Evolutionary conservation across 2,888 invertebrate species (phyloP).

Genomic region (Epistrophe grossulariae): DNA sequence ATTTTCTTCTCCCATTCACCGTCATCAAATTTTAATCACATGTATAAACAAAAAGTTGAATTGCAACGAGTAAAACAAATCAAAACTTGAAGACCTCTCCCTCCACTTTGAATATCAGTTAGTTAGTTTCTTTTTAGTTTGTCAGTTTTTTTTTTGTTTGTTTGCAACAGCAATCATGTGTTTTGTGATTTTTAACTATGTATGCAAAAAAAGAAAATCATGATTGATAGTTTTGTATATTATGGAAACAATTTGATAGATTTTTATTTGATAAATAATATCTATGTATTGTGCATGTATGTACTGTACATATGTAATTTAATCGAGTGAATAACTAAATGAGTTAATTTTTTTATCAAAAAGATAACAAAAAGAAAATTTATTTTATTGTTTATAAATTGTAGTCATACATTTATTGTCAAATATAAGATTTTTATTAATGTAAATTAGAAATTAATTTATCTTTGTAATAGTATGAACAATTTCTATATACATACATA

Average conservation of each 20-base stretch:
- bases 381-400: neutral
- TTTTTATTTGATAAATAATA: neutral
- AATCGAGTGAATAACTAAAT: neutral
- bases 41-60: conserved; percentile 24
- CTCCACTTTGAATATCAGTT: conserved; percentile 44
- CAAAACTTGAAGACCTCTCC: conserved; percentile 71
- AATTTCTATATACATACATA: no score
- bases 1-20: conserved; percentile 55
- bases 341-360: neutral
- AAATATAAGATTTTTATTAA: neutral
- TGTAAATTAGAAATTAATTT: neutral
- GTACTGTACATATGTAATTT: neutral
- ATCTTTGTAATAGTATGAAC: neutral
- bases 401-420: neutral
- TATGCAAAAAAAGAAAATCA: conserved; percentile 5
- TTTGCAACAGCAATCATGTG: conserved; percentile 4
- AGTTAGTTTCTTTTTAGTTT: neutral
- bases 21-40: conserved; percentile 39
- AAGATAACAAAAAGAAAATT: neutral
- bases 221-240: neutral
- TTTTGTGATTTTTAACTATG: neutral
- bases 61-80: conserved; percentile 63
- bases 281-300: no score
- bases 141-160: neutral
- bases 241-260: neutral